Evolutionary conservation across 2,888 invertebrate species (phyloP).

Genomic region (Axea sp.): DNA sequence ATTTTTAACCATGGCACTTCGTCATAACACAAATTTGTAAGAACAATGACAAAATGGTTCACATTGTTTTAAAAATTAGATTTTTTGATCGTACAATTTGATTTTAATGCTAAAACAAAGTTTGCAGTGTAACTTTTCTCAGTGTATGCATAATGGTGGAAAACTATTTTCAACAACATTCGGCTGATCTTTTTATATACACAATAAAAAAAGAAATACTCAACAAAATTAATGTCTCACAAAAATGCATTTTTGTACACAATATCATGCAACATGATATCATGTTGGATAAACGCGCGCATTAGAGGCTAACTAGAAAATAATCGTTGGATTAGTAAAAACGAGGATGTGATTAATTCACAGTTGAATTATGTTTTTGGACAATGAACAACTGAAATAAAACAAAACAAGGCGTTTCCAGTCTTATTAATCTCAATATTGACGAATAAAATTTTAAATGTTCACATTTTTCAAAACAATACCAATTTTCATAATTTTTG

Average conservation of each 20-base stretch:
- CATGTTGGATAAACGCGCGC: constrained; percentile 29
- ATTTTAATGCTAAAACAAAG: constrained; percentile 25
- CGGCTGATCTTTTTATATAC: constrained; percentile 27
- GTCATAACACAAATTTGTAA: constrained; percentile 9
- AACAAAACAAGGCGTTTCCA: constrained; percentile 29
- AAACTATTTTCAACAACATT: constrained; percentile 10
- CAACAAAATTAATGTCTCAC: constrained; percentile 12
- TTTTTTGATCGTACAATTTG: constrained; percentile 19
- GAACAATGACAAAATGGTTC: constrained; percentile 4
- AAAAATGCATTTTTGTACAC: constrained; percentile 48
- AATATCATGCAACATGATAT: constrained; percentile 8
- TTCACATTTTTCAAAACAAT: too few species aligned
- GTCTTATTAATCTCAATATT: constrained; percentile 10
- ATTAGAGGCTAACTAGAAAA: constrained; percentile 75
- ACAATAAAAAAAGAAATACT: constrained; percentile 19
- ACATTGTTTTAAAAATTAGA: constrained; percentile 1
- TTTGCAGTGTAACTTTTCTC: constrained; percentile 54
- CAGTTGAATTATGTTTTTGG: constrained; percentile 14
- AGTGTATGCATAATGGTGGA: constrained; percentile 17
- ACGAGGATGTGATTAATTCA: constrained; percentile 11
- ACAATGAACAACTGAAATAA: constrained; percentile 12
- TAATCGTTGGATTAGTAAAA: constrained; percentile 61
- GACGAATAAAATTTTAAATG: constrained; percentile 5
- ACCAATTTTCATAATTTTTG: constrained; percentile 35
- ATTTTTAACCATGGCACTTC: constrained; percentile 20